These are phyloP conservation scores for Heliocidaris erythrogramma DNA, from an alignment of 35 echinoderm and acorn worm species.

Conservation along the genomic window DNA sequence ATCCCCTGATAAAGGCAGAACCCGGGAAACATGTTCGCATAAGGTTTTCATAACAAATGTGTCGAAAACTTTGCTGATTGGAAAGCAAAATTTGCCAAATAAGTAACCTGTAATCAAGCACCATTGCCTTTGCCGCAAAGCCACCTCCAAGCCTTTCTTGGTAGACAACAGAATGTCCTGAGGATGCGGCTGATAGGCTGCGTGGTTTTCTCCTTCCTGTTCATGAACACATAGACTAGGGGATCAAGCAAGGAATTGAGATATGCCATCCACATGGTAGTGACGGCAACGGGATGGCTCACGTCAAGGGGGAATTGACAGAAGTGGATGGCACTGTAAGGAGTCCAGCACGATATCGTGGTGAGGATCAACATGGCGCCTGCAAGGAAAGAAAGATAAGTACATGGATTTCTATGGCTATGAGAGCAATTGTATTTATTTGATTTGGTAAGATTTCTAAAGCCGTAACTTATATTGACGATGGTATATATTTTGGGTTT, in stretches of 20 bases:
- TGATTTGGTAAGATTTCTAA: no score
- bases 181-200: neutral
- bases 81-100: no score
- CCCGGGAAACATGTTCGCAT: no score
- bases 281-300: neutral
- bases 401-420: neutral
- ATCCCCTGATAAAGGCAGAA: no score
- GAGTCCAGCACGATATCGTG: slow-evolving; percentile 4
- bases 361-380: slow-evolving; percentile 28
- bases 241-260: slow-evolving; percentile 26
- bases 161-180: neutral
- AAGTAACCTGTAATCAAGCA: neutral
- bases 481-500: no score
- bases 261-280: slow-evolving; percentile 28
- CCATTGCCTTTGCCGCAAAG: neutral
- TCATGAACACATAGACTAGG: slow-evolving; percentile 32
- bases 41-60: no score
- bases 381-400: neutral
- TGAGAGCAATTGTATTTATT: no score
- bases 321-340: slow-evolving; percentile 19
- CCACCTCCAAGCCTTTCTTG: neutral
- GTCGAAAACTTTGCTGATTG: no score
- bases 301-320: neutral
- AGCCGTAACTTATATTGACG: no score
- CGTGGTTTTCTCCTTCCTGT: neutral